Conservation (phyloP, 2,113 vertebrate genomes). For the Proteles cristata region DNA sequence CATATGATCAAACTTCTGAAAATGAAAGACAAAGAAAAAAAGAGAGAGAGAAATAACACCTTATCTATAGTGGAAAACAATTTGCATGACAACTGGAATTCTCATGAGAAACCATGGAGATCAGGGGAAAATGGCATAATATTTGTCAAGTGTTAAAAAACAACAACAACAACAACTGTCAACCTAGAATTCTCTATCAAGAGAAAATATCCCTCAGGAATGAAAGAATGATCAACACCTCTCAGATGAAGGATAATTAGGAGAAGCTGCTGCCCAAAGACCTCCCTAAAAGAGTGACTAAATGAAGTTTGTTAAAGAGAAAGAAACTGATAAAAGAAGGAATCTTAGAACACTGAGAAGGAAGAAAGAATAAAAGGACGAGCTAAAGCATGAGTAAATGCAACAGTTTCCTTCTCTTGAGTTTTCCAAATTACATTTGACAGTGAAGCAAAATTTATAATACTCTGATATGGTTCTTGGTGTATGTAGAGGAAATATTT, state of each 20-base stretch:
- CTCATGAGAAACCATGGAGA: not conserved
- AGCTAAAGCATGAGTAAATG: not conserved
- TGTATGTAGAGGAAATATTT: not conserved
- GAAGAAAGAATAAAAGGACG: not conserved
- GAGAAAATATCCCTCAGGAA: not conserved
- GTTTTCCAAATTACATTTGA: not conserved
- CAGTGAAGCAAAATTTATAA: not conserved
- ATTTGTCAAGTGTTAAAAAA: not conserved
- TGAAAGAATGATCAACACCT: not conserved
- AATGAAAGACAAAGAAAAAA: not conserved
- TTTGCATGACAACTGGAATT: not conserved
- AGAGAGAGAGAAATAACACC: not conserved
- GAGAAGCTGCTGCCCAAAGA: not conserved
- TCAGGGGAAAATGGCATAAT: not conserved
- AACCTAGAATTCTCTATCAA: not conserved
- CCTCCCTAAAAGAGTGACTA: not conserved
- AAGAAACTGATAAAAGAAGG: not conserved
- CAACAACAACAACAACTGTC: not conserved
- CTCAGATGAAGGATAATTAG: not conserved
- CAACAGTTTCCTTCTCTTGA: not conserved
- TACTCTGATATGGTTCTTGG: not conserved
- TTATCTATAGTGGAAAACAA: not conserved
- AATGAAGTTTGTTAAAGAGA: not conserved
- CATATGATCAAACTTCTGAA: not conserved
- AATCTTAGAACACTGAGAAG: not conserved